Conservation (phyloP, 2,797 vertebrate genomes). For the Heteromormyrus szaboi region DNA sequence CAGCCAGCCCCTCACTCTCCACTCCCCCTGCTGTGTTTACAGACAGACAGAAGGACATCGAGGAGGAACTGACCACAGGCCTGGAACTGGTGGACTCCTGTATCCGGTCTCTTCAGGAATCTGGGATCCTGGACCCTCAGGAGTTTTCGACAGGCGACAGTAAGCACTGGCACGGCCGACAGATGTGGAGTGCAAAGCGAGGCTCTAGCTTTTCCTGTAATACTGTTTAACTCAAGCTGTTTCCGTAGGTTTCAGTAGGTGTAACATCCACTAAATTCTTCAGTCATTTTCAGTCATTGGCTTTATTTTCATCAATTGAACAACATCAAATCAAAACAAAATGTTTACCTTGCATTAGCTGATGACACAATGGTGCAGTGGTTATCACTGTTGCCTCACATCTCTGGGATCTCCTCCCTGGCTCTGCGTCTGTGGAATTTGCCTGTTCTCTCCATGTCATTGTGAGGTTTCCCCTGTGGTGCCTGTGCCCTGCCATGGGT, state of each 20-base stretch:
- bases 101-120: constrained; percentile 93
- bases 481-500: neutral
- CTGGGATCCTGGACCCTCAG: constrained; percentile 92
- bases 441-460: neutral
- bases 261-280: neutral
- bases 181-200: neutral
- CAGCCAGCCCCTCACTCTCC: neutral
- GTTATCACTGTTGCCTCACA: neutral
- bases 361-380: neutral
- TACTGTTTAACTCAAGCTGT: neutral
- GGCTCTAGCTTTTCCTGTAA: neutral
- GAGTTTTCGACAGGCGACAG: constrained; percentile 83
- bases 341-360: neutral
- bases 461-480: neutral
- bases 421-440: neutral
- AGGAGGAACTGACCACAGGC: constrained; percentile 97
- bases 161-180: constrained; percentile 52
- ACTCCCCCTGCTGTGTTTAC: constrained; percentile 29
- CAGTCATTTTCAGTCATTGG: neutral
- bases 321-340: neutral
- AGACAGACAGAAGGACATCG: constrained; percentile 98
- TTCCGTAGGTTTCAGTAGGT: neutral
- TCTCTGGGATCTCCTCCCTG: neutral
- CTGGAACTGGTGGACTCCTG: constrained; percentile 97
- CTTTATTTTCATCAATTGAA: neutral